Conservation (phyloP, 2,113 vertebrate species). For the Ceratotherium simum region DNA sequence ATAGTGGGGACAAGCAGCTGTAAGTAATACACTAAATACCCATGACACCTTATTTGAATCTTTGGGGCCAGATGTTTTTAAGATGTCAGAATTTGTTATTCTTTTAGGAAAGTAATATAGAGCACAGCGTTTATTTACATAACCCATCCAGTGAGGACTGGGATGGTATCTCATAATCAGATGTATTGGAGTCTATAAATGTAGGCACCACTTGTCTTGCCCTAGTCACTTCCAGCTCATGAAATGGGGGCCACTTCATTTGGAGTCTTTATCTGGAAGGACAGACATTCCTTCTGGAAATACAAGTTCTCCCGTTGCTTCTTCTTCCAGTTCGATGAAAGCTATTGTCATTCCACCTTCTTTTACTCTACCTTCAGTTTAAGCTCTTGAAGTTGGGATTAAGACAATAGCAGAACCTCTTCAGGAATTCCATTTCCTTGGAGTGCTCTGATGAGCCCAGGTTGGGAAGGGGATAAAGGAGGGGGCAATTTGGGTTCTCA, state of each 20-base stretch:
- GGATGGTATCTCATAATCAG: not conserved
- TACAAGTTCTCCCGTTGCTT: constrained; percentile 79
- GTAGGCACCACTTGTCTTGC: not conserved
- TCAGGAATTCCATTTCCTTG: constrained; percentile 85
- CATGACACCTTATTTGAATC: not conserved
- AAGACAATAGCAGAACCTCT: constrained; percentile 81
- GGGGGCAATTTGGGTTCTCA: not conserved
- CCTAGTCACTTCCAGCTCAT: not conserved
- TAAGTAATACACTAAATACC: not conserved
- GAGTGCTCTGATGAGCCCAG: not conserved
- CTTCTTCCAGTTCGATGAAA: constrained; percentile 81
- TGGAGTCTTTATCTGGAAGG: constrained; percentile 88
- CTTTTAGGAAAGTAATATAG: not conserved
- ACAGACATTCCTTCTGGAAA: constrained; percentile 86
- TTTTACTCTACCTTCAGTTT: constrained; percentile 86
- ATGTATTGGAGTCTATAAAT: not conserved
- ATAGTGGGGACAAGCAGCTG: not conserved
- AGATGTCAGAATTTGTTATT: not conserved
- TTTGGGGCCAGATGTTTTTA: not conserved
- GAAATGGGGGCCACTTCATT: constrained; percentile 76
- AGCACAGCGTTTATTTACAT: not conserved
- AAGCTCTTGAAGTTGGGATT: constrained; percentile 84
- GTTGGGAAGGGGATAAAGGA: not conserved
- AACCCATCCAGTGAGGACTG: not conserved
- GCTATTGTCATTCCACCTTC: constrained; percentile 83